Conservation (phyloP, 2,888 invertebrate genomes). For the Sphinx pinastri region DNA sequence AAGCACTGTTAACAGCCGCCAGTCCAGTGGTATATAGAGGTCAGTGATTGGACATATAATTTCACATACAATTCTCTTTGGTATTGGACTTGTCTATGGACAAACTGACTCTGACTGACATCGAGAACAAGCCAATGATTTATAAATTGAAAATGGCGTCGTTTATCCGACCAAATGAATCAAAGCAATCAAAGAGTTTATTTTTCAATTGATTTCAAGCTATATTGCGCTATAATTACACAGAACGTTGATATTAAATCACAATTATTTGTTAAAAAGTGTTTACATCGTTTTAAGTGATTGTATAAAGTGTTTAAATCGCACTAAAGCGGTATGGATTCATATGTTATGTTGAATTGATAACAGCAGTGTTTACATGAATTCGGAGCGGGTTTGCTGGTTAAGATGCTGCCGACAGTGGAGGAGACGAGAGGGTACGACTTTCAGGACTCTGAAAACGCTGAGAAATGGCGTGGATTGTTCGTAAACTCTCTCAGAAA, state of each 20-base stretch:
- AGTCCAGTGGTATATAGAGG: too few relatives aligned
- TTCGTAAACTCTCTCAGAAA: slow-evolving; percentile 94
- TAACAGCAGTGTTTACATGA: slow-evolving; percentile 58
- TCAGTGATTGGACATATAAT: too few relatives aligned
- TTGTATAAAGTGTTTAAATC: slow-evolving; percentile 52
- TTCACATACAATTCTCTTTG: too few relatives aligned
- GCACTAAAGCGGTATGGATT: slow-evolving; percentile 58
- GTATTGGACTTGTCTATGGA: too few relatives aligned
- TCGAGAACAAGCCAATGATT: slow-evolving; percentile 44
- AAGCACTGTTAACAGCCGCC: too few relatives aligned
- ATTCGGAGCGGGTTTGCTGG: slow-evolving; percentile 64
- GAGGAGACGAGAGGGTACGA: slow-evolving; percentile 87
- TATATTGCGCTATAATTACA: slow-evolving; percentile 36
- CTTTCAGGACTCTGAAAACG: slow-evolving; percentile 94
- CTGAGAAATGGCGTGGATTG: slow-evolving; percentile 95
- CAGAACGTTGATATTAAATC: slow-evolving; percentile 28
- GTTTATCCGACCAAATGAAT: slow-evolving; percentile 77
- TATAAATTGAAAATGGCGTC: slow-evolving; percentile 81
- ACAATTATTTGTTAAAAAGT: slow-evolving; percentile 30
- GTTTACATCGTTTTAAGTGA: slow-evolving; percentile 44
- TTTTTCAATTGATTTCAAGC: slow-evolving; percentile 57
- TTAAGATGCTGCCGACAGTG: slow-evolving; percentile 80
- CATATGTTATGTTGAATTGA: slow-evolving; percentile 65
- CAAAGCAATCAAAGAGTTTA: slow-evolving; percentile 68
- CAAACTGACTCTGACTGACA: slow-evolving; percentile 22